These are phyloP conservation scores for Rhinolophus sinicus DNA, from an alignment of 2,113 vertebrate genomes.

Conservation along the genomic window DNA sequence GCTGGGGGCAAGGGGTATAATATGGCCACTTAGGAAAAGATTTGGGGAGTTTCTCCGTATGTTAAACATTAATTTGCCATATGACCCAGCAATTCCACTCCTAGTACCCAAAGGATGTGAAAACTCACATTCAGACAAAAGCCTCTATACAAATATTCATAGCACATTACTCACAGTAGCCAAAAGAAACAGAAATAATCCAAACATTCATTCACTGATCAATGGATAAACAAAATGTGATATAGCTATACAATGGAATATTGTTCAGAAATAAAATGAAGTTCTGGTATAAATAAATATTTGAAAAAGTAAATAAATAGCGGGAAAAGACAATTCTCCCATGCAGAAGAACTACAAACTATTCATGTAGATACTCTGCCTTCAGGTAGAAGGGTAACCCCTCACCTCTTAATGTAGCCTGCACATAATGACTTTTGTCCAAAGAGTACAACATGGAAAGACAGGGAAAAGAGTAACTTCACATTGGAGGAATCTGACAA, in stretches of 20 bases:
- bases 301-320: neutral
- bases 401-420: neutral
- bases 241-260: neutral
- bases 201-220: neutral
- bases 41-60: neutral
- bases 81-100: neutral
- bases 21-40: neutral
- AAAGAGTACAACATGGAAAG: neutral
- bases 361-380: neutral
- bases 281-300: neutral
- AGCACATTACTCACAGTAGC: neutral
- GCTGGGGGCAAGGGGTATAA: neutral
- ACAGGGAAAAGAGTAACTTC: neutral
- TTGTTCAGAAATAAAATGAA: neutral
- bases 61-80: neutral
- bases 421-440: neutral
- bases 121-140: neutral
- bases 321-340: neutral
- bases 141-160: neutral
- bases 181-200: neutral
- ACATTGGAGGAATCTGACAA: neutral
- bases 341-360: neutral
- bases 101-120: neutral
- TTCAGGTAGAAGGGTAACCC: neutral
- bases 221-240: neutral